Evolutionary conservation across 2,113 vertebrate genomes (phyloP).

Genomic region (Nothobranchius furzeri): DNA sequence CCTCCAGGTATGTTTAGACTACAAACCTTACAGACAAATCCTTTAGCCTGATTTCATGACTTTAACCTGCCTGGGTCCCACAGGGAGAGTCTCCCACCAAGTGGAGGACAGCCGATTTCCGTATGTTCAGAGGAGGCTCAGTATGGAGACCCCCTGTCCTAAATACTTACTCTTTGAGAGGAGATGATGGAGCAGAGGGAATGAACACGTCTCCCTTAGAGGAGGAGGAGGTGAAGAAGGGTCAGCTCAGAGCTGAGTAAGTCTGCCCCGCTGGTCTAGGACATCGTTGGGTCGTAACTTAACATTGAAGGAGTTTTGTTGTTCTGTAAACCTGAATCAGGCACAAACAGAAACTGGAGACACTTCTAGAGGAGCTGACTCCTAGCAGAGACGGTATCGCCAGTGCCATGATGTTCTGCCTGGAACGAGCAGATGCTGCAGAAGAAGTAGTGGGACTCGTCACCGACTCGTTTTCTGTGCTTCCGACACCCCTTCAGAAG

Average conservation of each 20-base stretch:
- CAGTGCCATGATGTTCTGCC: slow-evolving; percentile 80
- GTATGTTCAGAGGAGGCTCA: slow-evolving; percentile 82
- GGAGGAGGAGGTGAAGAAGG: slow-evolving; percentile 83
- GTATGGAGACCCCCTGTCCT: slow-evolving; percentile 81
- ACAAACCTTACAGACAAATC: neutral
- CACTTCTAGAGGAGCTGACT: slow-evolving; percentile 71
- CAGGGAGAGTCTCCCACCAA: slow-evolving; percentile 79
- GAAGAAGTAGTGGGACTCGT: slow-evolving; percentile 82
- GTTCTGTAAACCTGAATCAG: slow-evolving; percentile 50
- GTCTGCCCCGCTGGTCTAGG: slow-evolving; percentile 1
- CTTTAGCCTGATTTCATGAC: neutral
- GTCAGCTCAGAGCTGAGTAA: slow-evolving; percentile 81
- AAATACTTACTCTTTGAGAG: slow-evolving; percentile 75
- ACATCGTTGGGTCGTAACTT: neutral
- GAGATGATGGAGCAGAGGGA: slow-evolving; percentile 57
- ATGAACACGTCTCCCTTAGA: slow-evolving; percentile 43
- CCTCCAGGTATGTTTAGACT: slow-evolving; percentile 74
- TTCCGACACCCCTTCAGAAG: slow-evolving; percentile 80
- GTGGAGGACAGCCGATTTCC: slow-evolving; percentile 80
- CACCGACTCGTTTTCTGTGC: slow-evolving; percentile 74
- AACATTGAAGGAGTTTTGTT: neutral
- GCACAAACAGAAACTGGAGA: slow-evolving; percentile 78
- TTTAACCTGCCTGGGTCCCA: neutral
- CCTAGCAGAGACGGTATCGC: slow-evolving; percentile 74
- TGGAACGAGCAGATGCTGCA: slow-evolving; percentile 80